Evolutionary conservation across 2,113 vertebrate genomes (phyloP).

Genomic region (Monarcha castaneiventris): DNA sequence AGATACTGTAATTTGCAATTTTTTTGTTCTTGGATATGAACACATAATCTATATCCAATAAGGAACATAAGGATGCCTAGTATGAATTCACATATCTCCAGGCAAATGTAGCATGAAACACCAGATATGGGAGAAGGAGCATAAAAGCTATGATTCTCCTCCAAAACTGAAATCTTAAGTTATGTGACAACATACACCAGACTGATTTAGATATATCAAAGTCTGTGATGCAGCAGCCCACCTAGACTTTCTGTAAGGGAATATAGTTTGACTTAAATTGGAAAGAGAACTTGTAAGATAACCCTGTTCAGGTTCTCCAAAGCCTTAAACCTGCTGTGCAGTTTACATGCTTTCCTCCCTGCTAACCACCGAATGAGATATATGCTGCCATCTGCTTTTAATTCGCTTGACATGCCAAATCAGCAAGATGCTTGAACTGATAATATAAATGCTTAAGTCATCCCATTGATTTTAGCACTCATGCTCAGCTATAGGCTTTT

Average conservation of each 20-base stretch:
- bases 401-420: not conserved
- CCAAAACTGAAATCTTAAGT: not conserved
- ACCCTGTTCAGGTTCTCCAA: not conserved
- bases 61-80: not conserved
- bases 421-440: not conserved
- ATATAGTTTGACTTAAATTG: not conserved
- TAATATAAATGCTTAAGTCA: not conserved
- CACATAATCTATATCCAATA: not conserved
- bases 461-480: not conserved
- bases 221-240: not conserved
- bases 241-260: not conserved
- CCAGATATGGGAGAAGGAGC: not conserved
- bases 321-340: not conserved
- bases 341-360: not conserved
- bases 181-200: not conserved
- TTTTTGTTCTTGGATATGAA: not conserved
- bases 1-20: not conserved
- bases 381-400: not conserved
- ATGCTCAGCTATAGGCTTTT: not conserved
- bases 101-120: not conserved
- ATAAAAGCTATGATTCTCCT: not conserved
- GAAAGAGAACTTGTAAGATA: not conserved
- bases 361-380: not conserved
- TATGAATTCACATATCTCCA: not conserved
- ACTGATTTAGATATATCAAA: not conserved